Evolutionary conservation across 1,140 invertebrate species (phyloP).

Genomic region (Leptinotarsa texana): DNA sequence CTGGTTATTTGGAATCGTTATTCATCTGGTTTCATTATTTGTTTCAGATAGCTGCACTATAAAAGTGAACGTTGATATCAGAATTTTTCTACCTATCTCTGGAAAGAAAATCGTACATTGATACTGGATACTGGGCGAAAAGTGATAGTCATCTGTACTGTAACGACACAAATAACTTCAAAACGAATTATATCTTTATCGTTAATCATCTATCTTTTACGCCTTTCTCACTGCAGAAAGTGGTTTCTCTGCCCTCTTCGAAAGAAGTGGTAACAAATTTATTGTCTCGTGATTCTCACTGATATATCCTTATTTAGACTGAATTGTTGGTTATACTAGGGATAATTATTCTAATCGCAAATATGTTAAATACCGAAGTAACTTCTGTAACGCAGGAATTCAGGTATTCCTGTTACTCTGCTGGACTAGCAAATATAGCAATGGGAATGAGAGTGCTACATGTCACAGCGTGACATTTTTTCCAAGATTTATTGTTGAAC

Average conservation of each 20-base stretch:
- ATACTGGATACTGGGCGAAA: no score
- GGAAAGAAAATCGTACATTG: no score
- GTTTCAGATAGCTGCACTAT: no score
- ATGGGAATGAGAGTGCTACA: background rate
- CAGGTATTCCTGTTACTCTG: constrained; percentile 2
- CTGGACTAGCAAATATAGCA: background rate
- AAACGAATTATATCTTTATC: background rate
- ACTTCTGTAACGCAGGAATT: background rate
- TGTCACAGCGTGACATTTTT: background rate
- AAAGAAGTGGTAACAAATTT: background rate
- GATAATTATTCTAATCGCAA: background rate
- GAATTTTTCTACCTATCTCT: no score
- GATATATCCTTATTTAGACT: background rate
- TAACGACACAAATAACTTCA: background rate
- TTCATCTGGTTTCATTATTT: no score
- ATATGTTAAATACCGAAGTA: constrained; percentile 12
- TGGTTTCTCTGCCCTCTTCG: background rate
- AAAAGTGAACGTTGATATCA: no score
- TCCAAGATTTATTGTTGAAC: background rate
- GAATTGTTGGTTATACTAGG: constrained; percentile 3
- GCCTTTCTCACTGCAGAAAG: background rate
- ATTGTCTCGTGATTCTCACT: background rate
- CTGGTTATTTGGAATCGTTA: no score
- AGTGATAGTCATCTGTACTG: no score
- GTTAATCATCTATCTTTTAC: constrained; percentile 1